Base-by-base conservation (phyloP, 1,140 invertebrate species). In the Heliconius himera region DNA sequence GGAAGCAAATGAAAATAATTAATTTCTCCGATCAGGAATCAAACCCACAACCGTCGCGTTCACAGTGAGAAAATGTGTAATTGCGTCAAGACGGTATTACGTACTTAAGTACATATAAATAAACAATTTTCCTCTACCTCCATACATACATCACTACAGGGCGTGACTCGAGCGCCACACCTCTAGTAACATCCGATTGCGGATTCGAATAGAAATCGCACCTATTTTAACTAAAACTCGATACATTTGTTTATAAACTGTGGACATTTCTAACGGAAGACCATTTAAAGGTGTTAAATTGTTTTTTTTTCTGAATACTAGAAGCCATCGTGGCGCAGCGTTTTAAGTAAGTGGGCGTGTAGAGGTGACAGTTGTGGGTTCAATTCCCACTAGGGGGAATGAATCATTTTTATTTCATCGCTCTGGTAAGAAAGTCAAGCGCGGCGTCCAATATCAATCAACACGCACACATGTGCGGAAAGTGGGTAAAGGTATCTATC, bases 111-210 rank as follows among this genome's bases (percentile, higher is more conserved):
- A 56, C n/a, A 22, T 56, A 26, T 66, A 66, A 9, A 66, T 26
- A 13, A 26, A 29, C 54, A 11, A 29, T 16, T 18, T 56, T 56
- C n/a, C 22, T 60, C n/a, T 8, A 8, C 3, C 56, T 13, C 60
- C n/a, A 66, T 26, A 66, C 76, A 66, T 26, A 66, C 73, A 66
- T 54, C 82, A 51, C 80, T 81, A 70, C n/a, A 29, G 76, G 81
- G 81, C 79, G 79, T 79, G 79, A 20, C 78, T 54, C 29, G 78
- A 79, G 81, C 81, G 81, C 83, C 81, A 80, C 81, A 54, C 51
- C 82, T 84, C 84, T 85, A 75, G 71, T 82, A 85, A 87, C 77
- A 76, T 84, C 83, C 83, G 75, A 77, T 82, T 76, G 56, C 74
- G 66, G 26, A 60, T n/a, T 54, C 56, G 73, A 77, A 66, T 80